These are phyloP conservation scores for Tenthredo distinguenda DNA, from an alignment of 2,888 invertebrate genomes.

Conservation along the genomic window DNA sequence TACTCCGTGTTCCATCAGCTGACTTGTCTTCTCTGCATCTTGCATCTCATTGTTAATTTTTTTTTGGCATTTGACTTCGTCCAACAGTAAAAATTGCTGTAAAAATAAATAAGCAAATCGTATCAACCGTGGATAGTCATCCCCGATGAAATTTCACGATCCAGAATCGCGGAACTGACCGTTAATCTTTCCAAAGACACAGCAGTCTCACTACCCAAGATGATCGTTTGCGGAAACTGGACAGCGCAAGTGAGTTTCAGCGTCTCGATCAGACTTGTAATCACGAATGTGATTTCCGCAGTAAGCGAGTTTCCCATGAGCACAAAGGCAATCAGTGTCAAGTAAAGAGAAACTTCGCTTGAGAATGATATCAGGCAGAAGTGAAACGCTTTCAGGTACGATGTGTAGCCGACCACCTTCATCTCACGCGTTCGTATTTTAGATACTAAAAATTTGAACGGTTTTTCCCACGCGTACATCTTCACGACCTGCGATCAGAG, in stretches of 20 bases:
- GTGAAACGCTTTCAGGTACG: constrained; percentile 84
- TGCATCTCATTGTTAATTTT: not conserved
- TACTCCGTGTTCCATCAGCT: not conserved
- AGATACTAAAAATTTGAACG: constrained; percentile 90
- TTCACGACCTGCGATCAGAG: constrained; percentile 87
- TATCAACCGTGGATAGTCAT: not conserved
- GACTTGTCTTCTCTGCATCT: not conserved
- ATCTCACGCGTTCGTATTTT: constrained; percentile 86
- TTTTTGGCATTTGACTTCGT: constrained; percentile 64
- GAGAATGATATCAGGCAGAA: constrained; percentile 87
- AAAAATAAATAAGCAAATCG: not conserved
- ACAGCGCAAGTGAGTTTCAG: constrained; percentile 82
- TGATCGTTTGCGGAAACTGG: constrained; percentile 81
- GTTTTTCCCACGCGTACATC: constrained; percentile 98
- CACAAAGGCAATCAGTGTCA: constrained; percentile 82
- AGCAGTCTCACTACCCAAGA: constrained; percentile 79
- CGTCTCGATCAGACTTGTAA: constrained; percentile 83
- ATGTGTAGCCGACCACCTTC: constrained; percentile 79
- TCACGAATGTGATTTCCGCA: constrained; percentile 79
- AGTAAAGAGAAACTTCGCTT: constrained; percentile 85
- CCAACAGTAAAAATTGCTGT: constrained; percentile 69
- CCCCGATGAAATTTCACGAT: not conserved
- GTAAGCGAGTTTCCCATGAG: constrained; percentile 72
- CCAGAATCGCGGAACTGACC: constrained; percentile 64
- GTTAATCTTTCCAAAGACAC: constrained; percentile 81